Evolutionary conservation across 1,140 invertebrate species (phyloP).

Genomic region (Camponotus pennsylvanicus): DNA sequence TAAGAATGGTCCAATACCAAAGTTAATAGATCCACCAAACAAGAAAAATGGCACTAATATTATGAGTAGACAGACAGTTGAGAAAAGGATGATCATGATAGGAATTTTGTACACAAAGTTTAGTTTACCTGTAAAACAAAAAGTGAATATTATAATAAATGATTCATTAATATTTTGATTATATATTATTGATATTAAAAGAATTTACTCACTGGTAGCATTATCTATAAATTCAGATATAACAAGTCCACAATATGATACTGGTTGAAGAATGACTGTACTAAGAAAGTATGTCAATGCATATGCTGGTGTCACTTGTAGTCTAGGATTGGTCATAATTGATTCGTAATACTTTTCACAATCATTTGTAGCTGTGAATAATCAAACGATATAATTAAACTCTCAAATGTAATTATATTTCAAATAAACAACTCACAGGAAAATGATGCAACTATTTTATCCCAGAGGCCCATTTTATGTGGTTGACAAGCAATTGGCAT

Average conservation of each 20-base stretch:
- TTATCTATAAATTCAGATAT: slow-evolving; percentile 72
- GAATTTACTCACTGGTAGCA: slow-evolving; percentile 72
- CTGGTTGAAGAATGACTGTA: slow-evolving; percentile 70
- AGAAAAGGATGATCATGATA: slow-evolving; percentile 36
- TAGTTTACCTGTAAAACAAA: slow-evolving; percentile 49
- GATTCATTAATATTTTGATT: background rate
- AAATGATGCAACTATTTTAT: slow-evolving; percentile 47
- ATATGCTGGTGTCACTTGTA: slow-evolving; percentile 77
- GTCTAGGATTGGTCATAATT: slow-evolving; percentile 72
- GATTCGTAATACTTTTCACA: slow-evolving; percentile 78
- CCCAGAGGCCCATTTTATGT: slow-evolving; percentile 69
- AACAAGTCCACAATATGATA: slow-evolving; percentile 64
- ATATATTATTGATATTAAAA: slow-evolving; percentile 10
- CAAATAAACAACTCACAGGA: slow-evolving; percentile 34
- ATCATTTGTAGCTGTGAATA: slow-evolving; percentile 63
- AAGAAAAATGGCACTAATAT: slow-evolving; percentile 60
- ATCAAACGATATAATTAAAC: background rate
- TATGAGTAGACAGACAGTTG: slow-evolving; percentile 54
- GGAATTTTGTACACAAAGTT: background rate
- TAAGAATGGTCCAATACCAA: slow-evolving; percentile 71
- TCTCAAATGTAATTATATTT: background rate
- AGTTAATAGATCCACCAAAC: slow-evolving; percentile 66
- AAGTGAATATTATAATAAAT: background rate
- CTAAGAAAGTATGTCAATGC: slow-evolving; percentile 76
- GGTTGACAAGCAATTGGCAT: slow-evolving; percentile 76